A percentile compares a stretch with the other conserved stretches of the same genome.
phyloP scores from a whole-genome alignment of 2,888 invertebrate species.

The Ornithoptera alexandrae region DNA sequence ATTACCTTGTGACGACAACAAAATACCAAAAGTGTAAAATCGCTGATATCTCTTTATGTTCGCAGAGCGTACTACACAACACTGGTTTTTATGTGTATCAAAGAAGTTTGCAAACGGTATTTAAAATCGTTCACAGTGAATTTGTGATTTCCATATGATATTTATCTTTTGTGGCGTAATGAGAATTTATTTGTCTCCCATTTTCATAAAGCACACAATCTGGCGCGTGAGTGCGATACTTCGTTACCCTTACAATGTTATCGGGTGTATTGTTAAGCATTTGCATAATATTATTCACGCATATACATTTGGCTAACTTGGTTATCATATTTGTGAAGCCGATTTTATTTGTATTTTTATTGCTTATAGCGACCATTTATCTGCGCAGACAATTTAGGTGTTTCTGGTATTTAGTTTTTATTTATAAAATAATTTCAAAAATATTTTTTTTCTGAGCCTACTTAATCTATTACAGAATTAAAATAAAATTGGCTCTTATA shows the following conservation, averaged over 20 bases:
- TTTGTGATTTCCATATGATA: slow-evolving; percentile 63
- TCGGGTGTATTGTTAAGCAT: slow-evolving; percentile 50
- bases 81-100: background rate
- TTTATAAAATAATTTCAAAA: too few relatives aligned
- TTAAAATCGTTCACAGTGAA: slow-evolving; percentile 2
- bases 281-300: slow-evolving; percentile 42
- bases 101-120: background rate
- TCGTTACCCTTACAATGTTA: slow-evolving; percentile 49
- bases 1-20: too few relatives aligned
- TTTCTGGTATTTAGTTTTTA: background rate
- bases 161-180: slow-evolving; percentile 66
- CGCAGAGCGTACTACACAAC: background rate
- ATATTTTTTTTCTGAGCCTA: too few relatives aligned
- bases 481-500: too few relatives aligned
- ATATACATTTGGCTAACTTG: slow-evolving; percentile 12
- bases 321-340: slow-evolving; percentile 22
- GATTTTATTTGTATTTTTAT: slow-evolving; percentile 13
- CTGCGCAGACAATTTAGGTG: background rate
- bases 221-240: slow-evolving; percentile 54
- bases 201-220: slow-evolving; percentile 63
- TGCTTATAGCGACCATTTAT: background rate
- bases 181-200: slow-evolving; percentile 69
- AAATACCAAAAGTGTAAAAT: too few relatives aligned
- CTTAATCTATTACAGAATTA: too few relatives aligned
- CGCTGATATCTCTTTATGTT: too few relatives aligned